Base-by-base conservation (phyloP, 2,113 vertebrate genomes). In the Centropus bengalensis region DNA sequence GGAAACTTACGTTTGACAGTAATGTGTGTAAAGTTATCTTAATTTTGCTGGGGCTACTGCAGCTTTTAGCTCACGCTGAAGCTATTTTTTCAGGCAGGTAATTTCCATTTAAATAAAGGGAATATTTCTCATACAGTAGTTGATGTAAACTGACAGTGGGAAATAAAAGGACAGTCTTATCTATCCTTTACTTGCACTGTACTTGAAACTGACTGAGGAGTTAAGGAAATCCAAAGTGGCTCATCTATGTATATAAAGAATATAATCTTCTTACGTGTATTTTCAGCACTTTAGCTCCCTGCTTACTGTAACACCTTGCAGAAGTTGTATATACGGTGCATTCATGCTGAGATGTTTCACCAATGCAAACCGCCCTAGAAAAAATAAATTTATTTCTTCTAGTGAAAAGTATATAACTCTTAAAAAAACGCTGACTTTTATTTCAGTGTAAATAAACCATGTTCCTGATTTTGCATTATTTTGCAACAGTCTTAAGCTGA, bases 51-150 rank as follows among this genome's bases (percentile, higher is more conserved):
- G 55, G 24, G n/a, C 9, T 20, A 17, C 26, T 42, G 30, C 51
- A 88, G 51, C 12, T 24, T 30, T 87, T 71, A 60, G 19, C 42
- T 88, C 67, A 32, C 33, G 40, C 2, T 10, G 33, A 66, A 87
- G 36, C 62, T 89, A 8, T 26, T n/a, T 87, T 95, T 67, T 85
- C 52, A 91, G 62, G 58, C 12, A 59, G 32, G 32, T 40, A 32
- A 77, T 89, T 95, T 94, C 49, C 32, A 26, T 86, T 92, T 92
- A 83, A 94, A 80, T 52, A 76, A 64, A 81, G 11, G 49, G 27
- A 86, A 70, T 69, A 22, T 11, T 80, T 42, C 10, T 52, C 91
- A 32, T 28, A 38, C 73, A 68, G 86, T 19, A 78, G 22, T 74
- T 47, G 58, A 32, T 12, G 75, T 73, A 23, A 74, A 36, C 12